Percentiles rank a stretch among this genome's conserved stretches.
These are phyloP conservation scores for Synanthedon tipuliformis DNA, from an alignment of 2,888 invertebrate species.

Conservation along the genomic window DNA sequence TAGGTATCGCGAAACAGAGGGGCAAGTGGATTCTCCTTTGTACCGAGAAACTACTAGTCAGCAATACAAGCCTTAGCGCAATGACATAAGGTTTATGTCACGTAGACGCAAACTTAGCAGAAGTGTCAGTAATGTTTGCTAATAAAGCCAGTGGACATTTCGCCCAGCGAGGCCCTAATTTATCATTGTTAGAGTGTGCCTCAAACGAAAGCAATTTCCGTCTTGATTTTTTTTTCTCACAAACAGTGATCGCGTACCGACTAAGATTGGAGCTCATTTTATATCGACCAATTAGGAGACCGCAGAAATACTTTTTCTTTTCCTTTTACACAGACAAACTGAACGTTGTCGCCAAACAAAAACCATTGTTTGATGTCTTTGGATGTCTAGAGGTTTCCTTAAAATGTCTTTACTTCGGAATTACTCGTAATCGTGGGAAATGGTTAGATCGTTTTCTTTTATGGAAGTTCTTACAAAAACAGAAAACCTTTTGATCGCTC, in stretches of 20 bases:
- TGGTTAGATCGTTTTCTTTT: conserved; percentile 21
- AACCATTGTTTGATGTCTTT: conserved; percentile 8
- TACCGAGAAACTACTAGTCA: conserved; percentile 10
- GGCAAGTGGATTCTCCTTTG: conserved; percentile 8
- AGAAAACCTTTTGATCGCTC: neutral
- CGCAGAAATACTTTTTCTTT: conserved; percentile 5
- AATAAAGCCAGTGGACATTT: conserved; percentile 51
- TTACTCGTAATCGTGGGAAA: conserved; percentile 28
- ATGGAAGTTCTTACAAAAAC: conserved; percentile 10
- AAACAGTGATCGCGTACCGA: conserved; percentile 18
- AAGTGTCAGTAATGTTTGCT: conserved; percentile 44
- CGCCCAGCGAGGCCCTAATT: conserved; percentile 48
- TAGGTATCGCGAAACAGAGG: conserved; percentile 5
- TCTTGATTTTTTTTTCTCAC: conserved; percentile 37
- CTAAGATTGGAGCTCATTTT: conserved; percentile 35
- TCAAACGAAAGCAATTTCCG: conserved; percentile 56
- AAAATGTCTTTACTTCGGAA: conserved; percentile 16
- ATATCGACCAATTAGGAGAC: conserved; percentile 28
- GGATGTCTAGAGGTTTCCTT: conserved; percentile 19
- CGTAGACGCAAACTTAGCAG: conserved; percentile 17
- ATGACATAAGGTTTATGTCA: conserved; percentile 33
- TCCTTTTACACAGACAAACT: conserved; percentile 10
- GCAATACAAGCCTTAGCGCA: conserved; percentile 22
- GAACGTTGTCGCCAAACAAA: conserved; percentile 13
- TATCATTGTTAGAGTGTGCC: conserved; percentile 53